Evolutionary conservation across 92 coral and sea anemone species (phyloP), one percentile per base, ranked within the genome.

Genomic region (Hydrozoanthus gracilis): DNA sequence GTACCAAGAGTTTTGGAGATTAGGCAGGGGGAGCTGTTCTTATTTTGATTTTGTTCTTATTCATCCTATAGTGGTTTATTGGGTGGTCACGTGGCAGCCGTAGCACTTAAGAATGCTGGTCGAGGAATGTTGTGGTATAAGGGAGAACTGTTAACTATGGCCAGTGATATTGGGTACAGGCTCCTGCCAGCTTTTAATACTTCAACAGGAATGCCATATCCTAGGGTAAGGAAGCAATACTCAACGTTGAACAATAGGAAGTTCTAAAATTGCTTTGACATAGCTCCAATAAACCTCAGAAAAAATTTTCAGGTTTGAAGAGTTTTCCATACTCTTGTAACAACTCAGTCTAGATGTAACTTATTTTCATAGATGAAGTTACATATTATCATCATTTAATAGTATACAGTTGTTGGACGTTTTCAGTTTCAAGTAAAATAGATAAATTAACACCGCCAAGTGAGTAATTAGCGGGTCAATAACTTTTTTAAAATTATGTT

Each of bases 181-280:
- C 86, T 97, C 68, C 82, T 95, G 44, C 99, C 99, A 54, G 99
- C 99, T 18, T 97, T 97, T 71, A 97, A 97, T 82, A 97, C 99
- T 45, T 86, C 98, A n/a, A 97, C 99, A 52, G 99, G 99, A 44
- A 97, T 97, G 56, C 99, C 99, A 8, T 97, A 97, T 76, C 99
- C 99, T 17, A 87, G 94, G 91, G 99, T 97, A 73, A 88, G 94
- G 60, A 66, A 27, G 39, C 2, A 2, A 27, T 27, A 2, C 39
- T 27, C 39, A 27, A 0, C 39, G 39, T 27, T 27, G 39, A 27
- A 27, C 39, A 27, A 27, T 27, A 27, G 39, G 39, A 27, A 27
- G 39, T 27, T 27, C 39, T 27, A 0, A 27, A 27, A 27, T 27
- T 0, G 39, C 39, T 27, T 27, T n/a, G n/a, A n/a, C 39, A 27